Percentiles rank a stretch among this genome's conserved stretches.
phyloP scores from a whole-genome alignment of 2,113 vertebrate genomes.

The Silurus meridionalis region DNA sequence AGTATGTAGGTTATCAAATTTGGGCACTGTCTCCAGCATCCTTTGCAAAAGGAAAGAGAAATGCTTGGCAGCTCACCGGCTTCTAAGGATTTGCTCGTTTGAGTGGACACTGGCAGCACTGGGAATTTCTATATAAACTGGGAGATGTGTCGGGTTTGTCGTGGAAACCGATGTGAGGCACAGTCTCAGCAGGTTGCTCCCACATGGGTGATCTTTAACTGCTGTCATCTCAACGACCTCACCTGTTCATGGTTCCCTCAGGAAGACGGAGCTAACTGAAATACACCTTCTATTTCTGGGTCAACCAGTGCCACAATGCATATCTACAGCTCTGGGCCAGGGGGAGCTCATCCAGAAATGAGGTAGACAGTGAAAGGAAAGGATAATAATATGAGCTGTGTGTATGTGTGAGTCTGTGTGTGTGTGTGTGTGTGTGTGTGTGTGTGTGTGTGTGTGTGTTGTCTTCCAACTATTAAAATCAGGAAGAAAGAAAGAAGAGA shows the following conservation, averaged over 20 bases:
- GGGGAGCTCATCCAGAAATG: constrained; percentile 12
- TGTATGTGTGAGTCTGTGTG: not conserved
- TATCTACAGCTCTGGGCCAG: constrained; percentile 30
- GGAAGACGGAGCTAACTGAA: constrained; percentile 29
- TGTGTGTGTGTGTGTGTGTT: not conserved
- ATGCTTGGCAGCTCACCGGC: constrained; percentile 5
- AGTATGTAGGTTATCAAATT: not conserved
- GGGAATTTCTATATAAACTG: too few relatives aligned
- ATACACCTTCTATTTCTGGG: constrained; percentile 44
- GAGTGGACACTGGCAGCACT: constrained; percentile 23
- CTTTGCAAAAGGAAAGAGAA: not conserved
- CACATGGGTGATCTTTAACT: constrained; percentile 41
- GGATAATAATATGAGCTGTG: not conserved
- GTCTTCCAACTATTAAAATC: not conserved
- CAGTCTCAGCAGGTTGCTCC: constrained; percentile 34
- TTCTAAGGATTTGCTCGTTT: constrained; percentile 26
- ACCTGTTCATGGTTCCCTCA: constrained; percentile 42
- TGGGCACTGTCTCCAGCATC: not conserved
- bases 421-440: constrained; percentile 4
- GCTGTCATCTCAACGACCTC: constrained; percentile 48
- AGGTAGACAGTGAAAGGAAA: not conserved
- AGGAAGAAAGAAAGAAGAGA: not conserved
- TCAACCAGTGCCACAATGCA: constrained; percentile 20
- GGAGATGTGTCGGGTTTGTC: constrained; percentile 14
- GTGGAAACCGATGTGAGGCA: constrained; percentile 31